Conservation (phyloP, 2,113 vertebrate genomes). For the Elanoides forficatus region DNA sequence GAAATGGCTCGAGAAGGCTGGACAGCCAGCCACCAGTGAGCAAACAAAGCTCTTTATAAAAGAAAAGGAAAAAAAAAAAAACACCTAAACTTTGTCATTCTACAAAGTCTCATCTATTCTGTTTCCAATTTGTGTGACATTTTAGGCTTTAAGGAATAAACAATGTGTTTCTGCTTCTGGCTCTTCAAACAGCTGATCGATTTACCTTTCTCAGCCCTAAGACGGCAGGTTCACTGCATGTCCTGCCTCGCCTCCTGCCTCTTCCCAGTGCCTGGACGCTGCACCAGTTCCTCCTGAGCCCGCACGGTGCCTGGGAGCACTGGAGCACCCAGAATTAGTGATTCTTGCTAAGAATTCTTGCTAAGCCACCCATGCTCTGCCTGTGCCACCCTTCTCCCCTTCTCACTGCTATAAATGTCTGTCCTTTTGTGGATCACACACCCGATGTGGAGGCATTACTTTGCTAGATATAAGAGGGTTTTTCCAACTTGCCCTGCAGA, state of each 20-base stretch:
- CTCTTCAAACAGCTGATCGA: not conserved
- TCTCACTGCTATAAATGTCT: not conserved
- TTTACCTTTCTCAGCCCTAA: not conserved
- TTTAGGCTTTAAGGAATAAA: not conserved
- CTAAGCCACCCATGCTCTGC: not conserved
- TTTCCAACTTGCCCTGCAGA: not conserved
- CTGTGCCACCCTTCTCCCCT: not conserved
- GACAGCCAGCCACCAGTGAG: not conserved
- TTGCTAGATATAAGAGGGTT: not conserved
- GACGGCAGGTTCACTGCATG: not conserved
- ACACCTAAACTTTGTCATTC: not conserved
- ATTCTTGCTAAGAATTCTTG: too few relatives aligned
- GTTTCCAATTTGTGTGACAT: not conserved
- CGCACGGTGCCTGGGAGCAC: rapidly evolving
- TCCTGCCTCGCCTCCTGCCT: not conserved
- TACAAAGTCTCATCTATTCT: not conserved
- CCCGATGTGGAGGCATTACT: not conserved
- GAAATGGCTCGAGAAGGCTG: not conserved
- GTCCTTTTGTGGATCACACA: not conserved
- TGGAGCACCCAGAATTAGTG: not conserved
- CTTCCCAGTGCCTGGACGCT: rapidly evolving
- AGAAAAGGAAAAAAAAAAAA: not conserved
- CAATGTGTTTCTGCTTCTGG: not conserved
- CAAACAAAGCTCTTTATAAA: not conserved
- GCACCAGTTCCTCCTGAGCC: not conserved